These are phyloP conservation scores for Microtus montanus DNA, from an alignment of 2,113 vertebrate species.

Conservation along the genomic window DNA sequence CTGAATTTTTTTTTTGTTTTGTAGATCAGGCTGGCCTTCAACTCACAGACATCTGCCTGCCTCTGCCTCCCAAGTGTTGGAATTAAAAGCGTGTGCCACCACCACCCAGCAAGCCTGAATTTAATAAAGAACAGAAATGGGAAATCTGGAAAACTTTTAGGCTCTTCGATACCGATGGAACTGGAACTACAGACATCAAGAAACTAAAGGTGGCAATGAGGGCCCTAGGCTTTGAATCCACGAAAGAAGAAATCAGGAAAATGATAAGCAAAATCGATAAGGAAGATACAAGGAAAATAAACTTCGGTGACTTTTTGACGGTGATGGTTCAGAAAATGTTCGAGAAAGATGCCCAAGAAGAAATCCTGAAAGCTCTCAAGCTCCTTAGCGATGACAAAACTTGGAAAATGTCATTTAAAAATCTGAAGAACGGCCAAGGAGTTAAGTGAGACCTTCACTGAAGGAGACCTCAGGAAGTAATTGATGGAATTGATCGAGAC, in stretches of 20 bases:
- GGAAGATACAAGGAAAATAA: conserved; percentile 94
- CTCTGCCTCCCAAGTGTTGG: too few relatives aligned
- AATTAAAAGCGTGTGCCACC: too few relatives aligned
- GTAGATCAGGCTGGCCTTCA: too few relatives aligned
- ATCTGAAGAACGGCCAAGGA: conserved; percentile 94
- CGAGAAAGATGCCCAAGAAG: conserved; percentile 96
- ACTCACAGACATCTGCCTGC: too few relatives aligned
- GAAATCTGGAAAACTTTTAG: conserved; percentile 95
- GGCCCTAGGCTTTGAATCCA: conserved; percentile 96
- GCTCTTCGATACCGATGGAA: conserved; percentile 93
- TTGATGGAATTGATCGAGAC: conserved; percentile 92
- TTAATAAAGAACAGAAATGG: conserved; percentile 92
- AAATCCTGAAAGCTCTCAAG: conserved; percentile 96
- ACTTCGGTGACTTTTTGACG: conserved; percentile 90
- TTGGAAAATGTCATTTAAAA: conserved; percentile 95
- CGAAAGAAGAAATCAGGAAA: conserved; percentile 97
- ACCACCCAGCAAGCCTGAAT: conserved; percentile 84
- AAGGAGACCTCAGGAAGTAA: conserved; percentile 98
- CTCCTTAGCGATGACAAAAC: conserved; percentile 97
- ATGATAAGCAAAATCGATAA: conserved; percentile 94
- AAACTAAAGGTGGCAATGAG: conserved; percentile 95
- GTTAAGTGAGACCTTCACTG: conserved; percentile 93
- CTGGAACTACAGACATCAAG: conserved; percentile 91
- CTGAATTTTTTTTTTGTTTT: too few relatives aligned
- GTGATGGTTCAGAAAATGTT: conserved; percentile 97